Evolutionary conservation across 2,888 invertebrate species (phyloP), one percentile per base, ranked within the genome.

Genomic region (Aphidoletes aphidimyza): DNA sequence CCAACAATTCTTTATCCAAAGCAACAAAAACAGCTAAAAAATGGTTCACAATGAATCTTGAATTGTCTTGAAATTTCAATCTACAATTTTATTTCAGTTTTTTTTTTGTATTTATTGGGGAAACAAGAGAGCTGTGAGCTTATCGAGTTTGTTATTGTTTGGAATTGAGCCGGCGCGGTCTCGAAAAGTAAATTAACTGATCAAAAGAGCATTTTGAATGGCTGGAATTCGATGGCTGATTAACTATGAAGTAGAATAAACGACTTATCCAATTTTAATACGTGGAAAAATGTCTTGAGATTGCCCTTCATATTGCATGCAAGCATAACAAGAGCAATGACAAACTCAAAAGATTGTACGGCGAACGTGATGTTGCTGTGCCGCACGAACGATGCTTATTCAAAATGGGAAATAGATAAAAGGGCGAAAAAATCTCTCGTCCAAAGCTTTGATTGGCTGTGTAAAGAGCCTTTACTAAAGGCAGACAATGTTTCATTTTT

Each of bases 221-320:
- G 2, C 14, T 9, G 22, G 1, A 36, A 78, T 11, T 2, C 59
- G 6, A 59, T 11, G n/a, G 36, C 26, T 37, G 37, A 81, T 78
- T 78, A 37, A 22, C n/a, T 37, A 22, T 36, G 36, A 36, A 3
- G 30, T 54, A 54, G 14, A 59, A 59, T 59, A 59, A 59, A 81
- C 37, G 37, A 36, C 9, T 1, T 36, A 36, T 26, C 78, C 37
- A 3, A 36, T 81, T 81, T 81, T 37, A 69, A 69, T 30, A 69
- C 69, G 69, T 69, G 30, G 34, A 69, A 30, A 69, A 69, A 69
- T 69, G 69, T 69, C 69, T 69, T 2, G 14, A 69, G 69, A 54
- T 22, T 22, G 2, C 9, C 22, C 54, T 69, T 34, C 81, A 81
- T 19, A 14, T 36, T 36, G 6, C 78, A n/a, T n/a, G 9, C 22